Evolutionary conservation across 2,888 invertebrate species (phyloP).

Genomic region (Drosophila multiciliata): DNA sequence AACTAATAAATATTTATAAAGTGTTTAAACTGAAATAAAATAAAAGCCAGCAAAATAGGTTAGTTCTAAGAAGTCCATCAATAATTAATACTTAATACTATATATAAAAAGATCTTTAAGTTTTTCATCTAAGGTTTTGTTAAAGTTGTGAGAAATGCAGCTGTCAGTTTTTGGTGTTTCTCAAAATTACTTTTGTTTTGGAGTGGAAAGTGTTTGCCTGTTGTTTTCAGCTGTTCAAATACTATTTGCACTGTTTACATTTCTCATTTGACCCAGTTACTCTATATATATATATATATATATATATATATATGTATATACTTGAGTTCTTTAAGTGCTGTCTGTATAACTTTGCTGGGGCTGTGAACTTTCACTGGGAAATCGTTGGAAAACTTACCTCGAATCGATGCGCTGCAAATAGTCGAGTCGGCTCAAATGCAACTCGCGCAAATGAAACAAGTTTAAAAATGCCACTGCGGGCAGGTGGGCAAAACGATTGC

Average conservation of each 20-base stretch:
- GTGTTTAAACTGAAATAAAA: neutral
- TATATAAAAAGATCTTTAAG: neutral
- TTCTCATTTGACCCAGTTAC: constrained; percentile 41
- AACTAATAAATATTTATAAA: neutral
- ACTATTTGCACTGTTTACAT: constrained; percentile 32
- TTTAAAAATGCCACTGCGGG: constrained; percentile 93
- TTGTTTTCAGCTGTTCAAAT: constrained; percentile 16
- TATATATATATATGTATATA: constrained; percentile 7
- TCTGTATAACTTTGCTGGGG: constrained; percentile 18
- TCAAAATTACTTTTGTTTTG: constrained; percentile 23
- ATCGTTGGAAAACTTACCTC: constrained; percentile 80
- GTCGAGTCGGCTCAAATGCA: constrained; percentile 90
- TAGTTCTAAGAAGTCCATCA: neutral
- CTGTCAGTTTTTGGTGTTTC: constrained; percentile 6
- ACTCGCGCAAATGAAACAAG: constrained; percentile 91
- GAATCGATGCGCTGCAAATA: constrained; percentile 90
- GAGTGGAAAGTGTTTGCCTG: constrained; percentile 30
- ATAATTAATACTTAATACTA: neutral
- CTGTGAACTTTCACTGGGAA: constrained; percentile 38
- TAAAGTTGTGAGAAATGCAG: neutral
- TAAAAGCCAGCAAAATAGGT: neutral
- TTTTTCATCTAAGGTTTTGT: neutral
- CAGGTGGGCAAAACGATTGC: constrained; percentile 90
- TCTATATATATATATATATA: neutral
- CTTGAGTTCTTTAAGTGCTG: constrained; percentile 14